phyloP scores from a whole-genome alignment of 2,888 invertebrate genomes.

The Temnothorax unifasciatus region DNA sequence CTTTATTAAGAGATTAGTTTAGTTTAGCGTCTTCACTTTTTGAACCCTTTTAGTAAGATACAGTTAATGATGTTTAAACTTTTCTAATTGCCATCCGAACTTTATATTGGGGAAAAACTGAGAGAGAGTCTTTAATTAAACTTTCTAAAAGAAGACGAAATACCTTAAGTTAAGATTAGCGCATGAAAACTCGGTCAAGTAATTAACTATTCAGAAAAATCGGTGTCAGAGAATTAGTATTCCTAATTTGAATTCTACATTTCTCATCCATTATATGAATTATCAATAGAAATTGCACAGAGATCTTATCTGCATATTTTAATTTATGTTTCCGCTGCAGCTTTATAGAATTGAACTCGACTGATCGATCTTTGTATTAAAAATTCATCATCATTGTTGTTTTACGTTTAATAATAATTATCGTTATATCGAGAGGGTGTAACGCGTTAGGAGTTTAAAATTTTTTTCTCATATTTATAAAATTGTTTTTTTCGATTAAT shows the following conservation, averaged over 20 bases:
- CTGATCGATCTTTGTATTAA: neutral
- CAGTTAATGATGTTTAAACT: conserved; percentile 77
- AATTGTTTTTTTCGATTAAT: neutral
- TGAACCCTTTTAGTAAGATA: conserved; percentile 65
- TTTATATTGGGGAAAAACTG: conserved; percentile 71
- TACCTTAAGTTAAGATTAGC: conserved; percentile 78
- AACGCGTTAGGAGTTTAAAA: neutral
- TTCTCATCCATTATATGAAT: conserved; percentile 15
- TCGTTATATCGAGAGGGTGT: neutral
- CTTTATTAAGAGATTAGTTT: conserved; percentile 69
- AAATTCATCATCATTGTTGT: neutral
- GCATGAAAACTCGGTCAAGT: conserved; percentile 75
- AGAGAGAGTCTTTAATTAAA: conserved; percentile 79
- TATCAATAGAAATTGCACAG: conserved; percentile 17
- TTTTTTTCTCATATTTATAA: neutral
- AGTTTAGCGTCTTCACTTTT: conserved; percentile 59
- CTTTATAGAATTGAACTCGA: neutral
- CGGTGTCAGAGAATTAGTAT: conserved; percentile 58
- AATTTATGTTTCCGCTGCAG: neutral
- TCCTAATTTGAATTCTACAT: neutral
- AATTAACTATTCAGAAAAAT: conserved; percentile 76
- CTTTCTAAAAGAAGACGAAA: conserved; percentile 71
- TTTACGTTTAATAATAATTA: neutral
- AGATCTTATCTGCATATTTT: neutral
- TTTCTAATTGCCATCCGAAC: conserved; percentile 76